phyloP scores from a whole-genome alignment of 2,113 vertebrate genomes.

The Passer montanus region DNA sequence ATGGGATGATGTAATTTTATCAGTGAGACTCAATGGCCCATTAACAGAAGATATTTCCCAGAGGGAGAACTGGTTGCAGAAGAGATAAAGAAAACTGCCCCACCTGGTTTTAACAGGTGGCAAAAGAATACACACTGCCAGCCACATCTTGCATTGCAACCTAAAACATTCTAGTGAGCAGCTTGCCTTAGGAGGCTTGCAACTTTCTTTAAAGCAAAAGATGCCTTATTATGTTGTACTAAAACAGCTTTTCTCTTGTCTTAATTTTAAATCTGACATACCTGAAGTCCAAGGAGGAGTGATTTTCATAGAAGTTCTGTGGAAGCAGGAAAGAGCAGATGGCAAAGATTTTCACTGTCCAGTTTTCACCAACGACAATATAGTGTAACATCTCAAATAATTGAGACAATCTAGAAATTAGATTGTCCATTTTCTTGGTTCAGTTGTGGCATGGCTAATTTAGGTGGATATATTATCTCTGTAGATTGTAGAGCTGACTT shows the following conservation, averaged over 20 bases:
- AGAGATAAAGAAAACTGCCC: not conserved
- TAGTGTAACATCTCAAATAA: not conserved
- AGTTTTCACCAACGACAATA: not conserved
- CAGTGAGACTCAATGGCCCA: not conserved
- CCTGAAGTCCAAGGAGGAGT: not conserved
- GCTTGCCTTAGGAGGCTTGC: not conserved
- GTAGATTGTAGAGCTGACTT: not conserved
- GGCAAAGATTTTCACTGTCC: not conserved
- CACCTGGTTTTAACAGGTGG: not conserved
- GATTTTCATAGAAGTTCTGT: not conserved
- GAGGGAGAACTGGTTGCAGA: no score
- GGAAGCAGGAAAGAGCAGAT: not conserved
- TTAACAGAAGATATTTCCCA: not conserved
- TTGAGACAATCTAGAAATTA: not conserved
- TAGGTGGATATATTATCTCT: not conserved
- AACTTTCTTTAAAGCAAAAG: not conserved
- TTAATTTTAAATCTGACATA: not conserved
- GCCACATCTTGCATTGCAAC: not conserved
- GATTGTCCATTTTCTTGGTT: not conserved
- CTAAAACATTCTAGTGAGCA: not conserved
- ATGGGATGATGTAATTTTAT: not conserved
- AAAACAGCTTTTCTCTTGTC: not conserved
- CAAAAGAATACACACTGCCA: not conserved
- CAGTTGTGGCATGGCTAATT: not conserved
- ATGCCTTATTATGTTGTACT: not conserved